Conservation (phyloP, 2,113 vertebrate species). For the Eretmochelys imbricata region DNA sequence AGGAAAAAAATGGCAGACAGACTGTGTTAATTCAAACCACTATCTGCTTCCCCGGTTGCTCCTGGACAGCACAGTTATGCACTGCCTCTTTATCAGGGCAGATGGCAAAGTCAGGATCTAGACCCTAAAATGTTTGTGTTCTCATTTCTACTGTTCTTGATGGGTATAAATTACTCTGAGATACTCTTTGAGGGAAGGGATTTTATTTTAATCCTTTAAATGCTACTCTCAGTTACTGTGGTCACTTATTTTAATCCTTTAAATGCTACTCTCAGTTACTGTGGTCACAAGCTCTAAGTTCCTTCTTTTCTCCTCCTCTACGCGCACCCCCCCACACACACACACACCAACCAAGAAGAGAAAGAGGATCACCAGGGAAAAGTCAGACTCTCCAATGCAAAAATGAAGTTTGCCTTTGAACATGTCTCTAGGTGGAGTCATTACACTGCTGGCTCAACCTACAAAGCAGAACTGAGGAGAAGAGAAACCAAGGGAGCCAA, state of each 20-base stretch:
- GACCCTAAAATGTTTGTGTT: rapidly evolving
- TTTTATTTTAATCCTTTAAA: background rate
- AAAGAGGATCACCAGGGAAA: background rate
- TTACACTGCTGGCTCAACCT: background rate
- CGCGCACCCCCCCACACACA: no score
- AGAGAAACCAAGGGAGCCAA: background rate
- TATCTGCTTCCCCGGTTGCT: background rate
- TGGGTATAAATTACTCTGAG: background rate
- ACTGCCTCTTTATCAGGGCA: background rate
- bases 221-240: background rate
- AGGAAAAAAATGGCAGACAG: background rate
- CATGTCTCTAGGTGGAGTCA: background rate
- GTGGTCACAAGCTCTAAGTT: background rate
- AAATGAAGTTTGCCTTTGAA: background rate
- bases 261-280: background rate
- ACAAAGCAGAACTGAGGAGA: background rate
- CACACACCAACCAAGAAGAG: background rate
- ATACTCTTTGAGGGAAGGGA: background rate
- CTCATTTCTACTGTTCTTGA: background rate
- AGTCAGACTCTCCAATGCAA: background rate
- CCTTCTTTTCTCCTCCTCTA: background rate
- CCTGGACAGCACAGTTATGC: rapidly evolving
- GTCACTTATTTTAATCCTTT: background rate
- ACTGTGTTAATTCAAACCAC: background rate
- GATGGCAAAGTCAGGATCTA: background rate